phyloP scores from a whole-genome alignment of 2,888 invertebrate species.

The Phrixothrix hirtus region DNA sequence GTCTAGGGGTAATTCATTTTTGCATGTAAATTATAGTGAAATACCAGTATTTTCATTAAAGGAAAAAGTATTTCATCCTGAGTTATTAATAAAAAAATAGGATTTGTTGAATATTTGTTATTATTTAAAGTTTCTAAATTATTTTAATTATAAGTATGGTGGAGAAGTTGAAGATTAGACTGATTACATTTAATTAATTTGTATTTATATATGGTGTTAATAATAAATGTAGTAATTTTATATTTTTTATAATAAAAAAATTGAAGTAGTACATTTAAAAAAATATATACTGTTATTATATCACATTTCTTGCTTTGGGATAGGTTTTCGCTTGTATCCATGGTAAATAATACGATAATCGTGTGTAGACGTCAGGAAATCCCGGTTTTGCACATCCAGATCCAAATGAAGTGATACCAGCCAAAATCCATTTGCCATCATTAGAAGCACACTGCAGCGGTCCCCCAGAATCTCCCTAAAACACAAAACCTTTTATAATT shows the following conservation, averaged over 20 bases:
- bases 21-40: slow-evolving; percentile 43
- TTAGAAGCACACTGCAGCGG: slow-evolving; percentile 80
- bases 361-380: slow-evolving; percentile 86
- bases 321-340: slow-evolving; percentile 68
- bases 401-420: slow-evolving; percentile 89
- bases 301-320: no score
- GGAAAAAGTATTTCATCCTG: slow-evolving; percentile 42
- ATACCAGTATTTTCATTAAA: slow-evolving; percentile 48
- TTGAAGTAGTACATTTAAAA: not conserved
- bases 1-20: not conserved
- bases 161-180: no score
- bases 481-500: slow-evolving; percentile 14
- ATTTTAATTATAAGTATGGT: no score
- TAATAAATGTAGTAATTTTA: no score
- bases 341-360: slow-evolving; percentile 79
- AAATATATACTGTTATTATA: no score
- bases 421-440: slow-evolving; percentile 85
- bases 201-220: no score
- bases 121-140: no score
- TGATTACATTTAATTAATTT: no score
- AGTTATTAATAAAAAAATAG: slow-evolving; percentile 39
- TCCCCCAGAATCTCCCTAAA: slow-evolving; percentile 87
- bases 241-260: no score
- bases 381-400: slow-evolving; percentile 89
- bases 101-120: no score